A percentile compares a stretch with the other conserved stretches of the same genome.
These are phyloP conservation scores for Drosophila mayri DNA, from an alignment of 1,140 invertebrate species.

Conservation along the genomic window DNA sequence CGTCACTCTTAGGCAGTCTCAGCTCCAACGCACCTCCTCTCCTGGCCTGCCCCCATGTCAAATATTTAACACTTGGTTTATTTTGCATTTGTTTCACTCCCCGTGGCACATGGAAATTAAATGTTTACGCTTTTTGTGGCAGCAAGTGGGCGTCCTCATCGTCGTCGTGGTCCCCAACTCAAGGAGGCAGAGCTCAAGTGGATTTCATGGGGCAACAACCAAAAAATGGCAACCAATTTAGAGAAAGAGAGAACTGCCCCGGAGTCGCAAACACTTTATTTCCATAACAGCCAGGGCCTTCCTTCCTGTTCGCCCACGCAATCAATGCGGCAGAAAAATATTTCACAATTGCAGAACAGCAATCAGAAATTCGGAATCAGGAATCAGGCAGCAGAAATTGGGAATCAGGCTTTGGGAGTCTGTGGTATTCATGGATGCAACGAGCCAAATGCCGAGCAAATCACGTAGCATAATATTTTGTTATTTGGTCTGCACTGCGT, in stretches of 20 bases:
- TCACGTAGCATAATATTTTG: conserved; percentile 83
- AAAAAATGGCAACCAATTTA: conserved; percentile 60
- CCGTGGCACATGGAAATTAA: conserved; percentile 75
- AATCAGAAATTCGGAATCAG: conserved; percentile 54
- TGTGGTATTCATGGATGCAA: conserved; percentile 53
- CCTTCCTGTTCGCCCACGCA: conserved; percentile 45
- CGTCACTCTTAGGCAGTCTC: conserved; percentile 26
- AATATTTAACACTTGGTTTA: conserved; percentile 83
- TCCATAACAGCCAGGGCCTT: conserved; percentile 3
- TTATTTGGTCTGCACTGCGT: conserved; percentile 44
- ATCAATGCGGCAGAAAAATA: conserved; percentile 59
- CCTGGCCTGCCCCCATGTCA: conserved; percentile 55
- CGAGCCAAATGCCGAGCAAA: conserved; percentile 66
- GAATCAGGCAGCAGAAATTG: neutral
- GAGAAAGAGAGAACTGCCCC: conserved; percentile 6
- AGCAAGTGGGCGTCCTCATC: conserved; percentile 65
- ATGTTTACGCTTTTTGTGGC: conserved; percentile 82
- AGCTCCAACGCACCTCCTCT: conserved; percentile 4
- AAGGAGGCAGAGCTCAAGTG: conserved; percentile 38
- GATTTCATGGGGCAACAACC: conserved; percentile 44
- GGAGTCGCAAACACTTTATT: conserved; percentile 16
- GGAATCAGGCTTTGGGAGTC: neutral
- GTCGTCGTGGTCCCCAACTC: conserved; percentile 36
- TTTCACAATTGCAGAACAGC: conserved; percentile 66
- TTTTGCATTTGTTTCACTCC: conserved; percentile 61